These are phyloP conservation scores for Globodera rostochiensis DNA, from an alignment of 1,140 invertebrate genomes.

Conservation along the genomic window DNA sequence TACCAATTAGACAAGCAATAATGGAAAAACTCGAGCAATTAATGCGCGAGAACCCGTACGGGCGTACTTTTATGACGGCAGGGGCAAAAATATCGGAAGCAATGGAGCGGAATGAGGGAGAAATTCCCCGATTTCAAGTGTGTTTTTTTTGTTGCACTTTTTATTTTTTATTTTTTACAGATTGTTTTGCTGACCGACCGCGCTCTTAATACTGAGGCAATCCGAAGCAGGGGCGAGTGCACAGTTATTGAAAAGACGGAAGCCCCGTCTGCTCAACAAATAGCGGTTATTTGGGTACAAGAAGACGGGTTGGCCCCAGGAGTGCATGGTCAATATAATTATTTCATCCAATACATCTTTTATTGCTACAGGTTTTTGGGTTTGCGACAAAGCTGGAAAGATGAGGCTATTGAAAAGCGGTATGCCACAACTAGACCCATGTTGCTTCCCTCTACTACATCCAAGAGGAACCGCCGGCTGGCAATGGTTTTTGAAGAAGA, in stretches of 20 bases:
- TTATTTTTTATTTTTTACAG: neutral
- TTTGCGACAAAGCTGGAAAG: neutral
- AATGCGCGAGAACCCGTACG: neutral
- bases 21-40: neutral
- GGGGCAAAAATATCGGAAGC: neutral
- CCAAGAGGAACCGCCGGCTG: too few species aligned
- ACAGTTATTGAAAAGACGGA: neutral
- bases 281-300: neutral
- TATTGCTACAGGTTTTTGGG: neutral
- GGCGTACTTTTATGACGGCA: neutral
- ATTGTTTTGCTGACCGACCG: neutral
- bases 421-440: neutral
- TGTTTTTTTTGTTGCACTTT: neutral
- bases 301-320: neutral
- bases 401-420: neutral
- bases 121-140: neutral
- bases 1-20: neutral
- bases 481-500: too few species aligned
- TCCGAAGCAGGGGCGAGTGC: neutral
- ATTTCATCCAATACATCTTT: neutral
- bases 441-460: neutral
- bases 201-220: neutral
- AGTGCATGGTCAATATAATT: neutral
- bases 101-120: neutral
- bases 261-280: neutral